Evolutionary conservation across 2,888 invertebrate genomes (phyloP), one percentile per base, ranked within the genome.

Genomic region (Drosophila borborema): DNA sequence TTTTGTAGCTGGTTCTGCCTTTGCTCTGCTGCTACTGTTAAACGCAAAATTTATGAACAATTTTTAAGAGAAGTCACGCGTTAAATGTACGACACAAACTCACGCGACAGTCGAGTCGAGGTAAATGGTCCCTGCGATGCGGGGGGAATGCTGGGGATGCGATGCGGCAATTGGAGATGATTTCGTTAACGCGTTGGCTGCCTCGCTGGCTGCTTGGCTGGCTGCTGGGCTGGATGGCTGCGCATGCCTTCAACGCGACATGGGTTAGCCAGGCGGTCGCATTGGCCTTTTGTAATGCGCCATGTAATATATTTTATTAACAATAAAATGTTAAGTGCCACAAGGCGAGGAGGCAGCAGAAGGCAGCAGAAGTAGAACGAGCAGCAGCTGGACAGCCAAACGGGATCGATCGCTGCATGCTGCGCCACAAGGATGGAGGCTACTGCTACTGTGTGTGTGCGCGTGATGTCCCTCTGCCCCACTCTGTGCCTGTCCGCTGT

Each of bases 261-360:
- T 49, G 20, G 67, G 48, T 43, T 71, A 71, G 71, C 62, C 68
- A 62, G 65, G 74, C 65, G 69, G 51, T 63, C 78, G 64, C 64
- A 66, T 85, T 85, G 81, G 86, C 79, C 84, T 75, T 90, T 89
- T 83, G 89, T 87, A 82, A 82, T 82, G 88, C 80, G 74, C 65
- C 86, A 73, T 87, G 89, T 87, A 90, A 87, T 87, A 87, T 87
- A 87, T 87, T 87, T 87, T 87, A 90, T 90, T 90, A 87, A 87
- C 87, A 87, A 87, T 90, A 87, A 87, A 87, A 87, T 87, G 87
- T 90, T 87, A 90, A 90, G 86, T 90, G 90, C 86, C 90, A 83
- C 77, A 77, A 80, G 83, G 74, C 60, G 59, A 55, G 67, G 48
- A 28, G 48, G 41, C 23, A 31, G 51, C 16, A n/a, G 54, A 16